These are phyloP conservation scores for Liasis olivaceus DNA, from an alignment of 2,797 vertebrate genomes.

Conservation along the genomic window DNA sequence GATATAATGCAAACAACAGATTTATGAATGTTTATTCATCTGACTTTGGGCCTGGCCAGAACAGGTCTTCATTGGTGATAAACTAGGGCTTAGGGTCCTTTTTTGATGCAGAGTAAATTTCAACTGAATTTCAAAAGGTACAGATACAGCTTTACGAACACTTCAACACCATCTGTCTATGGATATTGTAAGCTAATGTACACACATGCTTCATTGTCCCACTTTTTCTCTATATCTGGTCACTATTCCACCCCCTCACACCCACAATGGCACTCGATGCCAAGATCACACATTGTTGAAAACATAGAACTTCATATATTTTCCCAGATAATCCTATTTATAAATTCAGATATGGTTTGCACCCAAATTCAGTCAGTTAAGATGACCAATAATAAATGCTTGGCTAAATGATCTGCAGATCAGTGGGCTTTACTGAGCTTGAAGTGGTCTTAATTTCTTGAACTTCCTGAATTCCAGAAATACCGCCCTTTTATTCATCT, in stretches of 20 bases:
- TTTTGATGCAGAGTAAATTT: background rate
- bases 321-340: background rate
- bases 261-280: background rate
- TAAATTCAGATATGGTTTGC: background rate
- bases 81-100: background rate
- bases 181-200: background rate
- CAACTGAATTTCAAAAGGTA: background rate
- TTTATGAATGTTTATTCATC: background rate
- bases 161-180: background rate
- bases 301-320: background rate
- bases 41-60: background rate
- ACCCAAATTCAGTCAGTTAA: background rate
- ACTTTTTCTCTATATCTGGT: background rate
- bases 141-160: background rate
- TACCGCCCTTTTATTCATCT: background rate
- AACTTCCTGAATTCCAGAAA: background rate
- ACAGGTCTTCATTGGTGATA: background rate
- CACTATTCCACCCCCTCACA: background rate
- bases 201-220: too few relatives aligned
- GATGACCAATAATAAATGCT: background rate
- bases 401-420: background rate
- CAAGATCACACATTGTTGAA: background rate
- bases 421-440: background rate
- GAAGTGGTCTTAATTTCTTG: background rate
- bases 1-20: background rate